Percentiles rank a stretch among this genome's conserved stretches.
Conservation (phyloP, 2,797 vertebrate species). For the Hippocampus kuda region DNA sequence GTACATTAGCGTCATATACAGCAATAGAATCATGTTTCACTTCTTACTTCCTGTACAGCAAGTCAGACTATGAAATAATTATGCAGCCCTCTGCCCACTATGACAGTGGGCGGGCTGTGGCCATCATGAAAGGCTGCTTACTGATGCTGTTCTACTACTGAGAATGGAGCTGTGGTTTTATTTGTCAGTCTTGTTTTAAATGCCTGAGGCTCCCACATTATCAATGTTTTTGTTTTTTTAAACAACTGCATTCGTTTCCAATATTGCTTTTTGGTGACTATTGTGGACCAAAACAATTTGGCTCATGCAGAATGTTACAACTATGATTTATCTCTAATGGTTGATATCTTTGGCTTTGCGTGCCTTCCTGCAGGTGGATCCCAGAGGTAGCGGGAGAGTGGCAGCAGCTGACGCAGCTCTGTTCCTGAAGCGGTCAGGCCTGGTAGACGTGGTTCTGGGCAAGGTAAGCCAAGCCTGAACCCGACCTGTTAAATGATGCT, state of each 20-base stretch:
- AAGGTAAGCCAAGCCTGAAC: conserved; percentile 69
- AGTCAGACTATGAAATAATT: conserved; percentile 55
- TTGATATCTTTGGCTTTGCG: background rate
- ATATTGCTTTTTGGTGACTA: background rate
- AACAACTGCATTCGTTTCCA: background rate
- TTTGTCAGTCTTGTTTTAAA: conserved; percentile 35
- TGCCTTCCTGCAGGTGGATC: conserved; percentile 72
- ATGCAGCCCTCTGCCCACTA: conserved; percentile 43
- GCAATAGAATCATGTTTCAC: background rate
- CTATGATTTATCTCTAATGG: background rate
- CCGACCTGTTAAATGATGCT: background rate
- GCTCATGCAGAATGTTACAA: background rate
- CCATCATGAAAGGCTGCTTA: conserved; percentile 28
- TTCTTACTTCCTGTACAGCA: conserved; percentile 37
- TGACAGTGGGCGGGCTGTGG: conserved; percentile 32
- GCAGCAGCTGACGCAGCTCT: conserved; percentile 87
- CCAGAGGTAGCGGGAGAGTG: conserved; percentile 79
- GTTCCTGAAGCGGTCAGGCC: conserved; percentile 91
- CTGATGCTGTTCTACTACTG: conserved; percentile 20
- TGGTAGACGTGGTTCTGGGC: conserved; percentile 89
- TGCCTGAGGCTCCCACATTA: background rate
- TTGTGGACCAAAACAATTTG: background rate
- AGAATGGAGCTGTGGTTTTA: conserved; percentile 33
- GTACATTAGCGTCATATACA: background rate
- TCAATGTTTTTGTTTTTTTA: background rate